These are phyloP conservation scores for Drosophila bocqueti DNA, from an alignment of 1,140 invertebrate genomes.

Conservation along the genomic window DNA sequence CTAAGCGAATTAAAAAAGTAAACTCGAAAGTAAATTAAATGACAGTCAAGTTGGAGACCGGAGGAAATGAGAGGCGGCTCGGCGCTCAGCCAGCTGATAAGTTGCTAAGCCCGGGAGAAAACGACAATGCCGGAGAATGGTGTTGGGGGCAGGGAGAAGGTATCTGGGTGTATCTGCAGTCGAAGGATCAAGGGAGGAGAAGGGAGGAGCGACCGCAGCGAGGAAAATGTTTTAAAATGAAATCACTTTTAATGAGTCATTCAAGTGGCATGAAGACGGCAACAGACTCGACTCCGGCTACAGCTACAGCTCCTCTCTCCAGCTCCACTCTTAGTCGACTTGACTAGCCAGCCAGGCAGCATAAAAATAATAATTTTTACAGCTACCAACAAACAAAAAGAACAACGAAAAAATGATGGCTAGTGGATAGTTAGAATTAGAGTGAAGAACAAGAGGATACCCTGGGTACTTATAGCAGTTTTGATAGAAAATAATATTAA, in stretches of 20 bases:
- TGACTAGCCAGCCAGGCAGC: conserved; percentile 57
- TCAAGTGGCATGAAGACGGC: conserved; percentile 75
- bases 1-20: conserved; percentile 83
- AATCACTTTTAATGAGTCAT: conserved; percentile 83
- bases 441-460: conserved; percentile 5
- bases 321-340: conserved; percentile 31
- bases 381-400: conserved; percentile 67
- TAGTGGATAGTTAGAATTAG: not conserved
- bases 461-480: not conserved
- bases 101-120: conserved; percentile 64
- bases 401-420: conserved; percentile 36
- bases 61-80: conserved; percentile 48
- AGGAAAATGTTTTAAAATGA: conserved; percentile 82
- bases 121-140: conserved; percentile 51
- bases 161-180: conserved; percentile 18
- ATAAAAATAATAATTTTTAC: conserved; percentile 80
- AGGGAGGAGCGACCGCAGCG: conserved; percentile 55
- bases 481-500: no score
- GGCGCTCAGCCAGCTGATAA: conserved; percentile 67
- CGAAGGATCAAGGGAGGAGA: conserved; percentile 23
- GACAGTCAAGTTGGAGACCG: conserved; percentile 36
- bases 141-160: conserved; percentile 4
- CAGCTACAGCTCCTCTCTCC: not conserved
- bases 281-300: conserved; percentile 30
- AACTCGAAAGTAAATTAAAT: conserved; percentile 81